phyloP scores from a whole-genome alignment of 1,140 invertebrate genomes.

The Drosophila tsacasi region DNA sequence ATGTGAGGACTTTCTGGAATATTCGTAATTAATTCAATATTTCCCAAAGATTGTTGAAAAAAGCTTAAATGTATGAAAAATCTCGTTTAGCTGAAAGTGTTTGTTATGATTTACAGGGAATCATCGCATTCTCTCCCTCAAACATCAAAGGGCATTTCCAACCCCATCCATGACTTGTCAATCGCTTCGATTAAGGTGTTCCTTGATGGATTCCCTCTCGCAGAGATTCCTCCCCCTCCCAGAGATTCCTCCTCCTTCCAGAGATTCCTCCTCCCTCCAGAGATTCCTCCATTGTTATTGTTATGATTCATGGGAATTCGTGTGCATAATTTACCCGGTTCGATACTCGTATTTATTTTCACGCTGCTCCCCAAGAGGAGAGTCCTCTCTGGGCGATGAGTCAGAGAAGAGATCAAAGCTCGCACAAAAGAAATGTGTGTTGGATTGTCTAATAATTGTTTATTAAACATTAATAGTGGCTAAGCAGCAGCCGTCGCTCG shows the following conservation, averaged over 20 bases:
- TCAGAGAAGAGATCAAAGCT: conserved; percentile 47
- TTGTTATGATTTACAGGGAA: conserved; percentile 29
- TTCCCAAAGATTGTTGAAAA: neutral
- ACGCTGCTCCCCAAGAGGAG: conserved; percentile 1
- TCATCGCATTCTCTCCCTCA: neutral
- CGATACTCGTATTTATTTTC: conserved; percentile 66
- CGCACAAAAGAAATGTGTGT: conserved; percentile 12
- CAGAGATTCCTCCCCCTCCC: neutral
- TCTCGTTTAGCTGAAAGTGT: neutral
- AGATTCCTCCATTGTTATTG: conserved; percentile 64
- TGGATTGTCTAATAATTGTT: conserved; percentile 81
- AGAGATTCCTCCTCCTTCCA: conserved; percentile 8
- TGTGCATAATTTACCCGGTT: conserved; percentile 57
- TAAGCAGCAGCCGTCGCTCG: conserved; percentile 70
- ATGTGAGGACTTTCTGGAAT: too few species aligned
- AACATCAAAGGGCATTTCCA: conserved; percentile 30
- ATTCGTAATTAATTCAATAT: neutral
- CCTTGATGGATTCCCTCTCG: conserved; percentile 55
- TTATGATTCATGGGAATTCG: conserved; percentile 79
- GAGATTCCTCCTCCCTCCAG: conserved; percentile 1
- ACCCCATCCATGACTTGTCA: conserved; percentile 18
- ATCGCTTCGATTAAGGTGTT: conserved; percentile 23
- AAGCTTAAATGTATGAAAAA: neutral
- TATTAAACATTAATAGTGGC: conserved; percentile 79
- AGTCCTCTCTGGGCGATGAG: conserved; percentile 32